Conservation (phyloP, 2,888 invertebrate species). For the Augiades crinisus region DNA sequence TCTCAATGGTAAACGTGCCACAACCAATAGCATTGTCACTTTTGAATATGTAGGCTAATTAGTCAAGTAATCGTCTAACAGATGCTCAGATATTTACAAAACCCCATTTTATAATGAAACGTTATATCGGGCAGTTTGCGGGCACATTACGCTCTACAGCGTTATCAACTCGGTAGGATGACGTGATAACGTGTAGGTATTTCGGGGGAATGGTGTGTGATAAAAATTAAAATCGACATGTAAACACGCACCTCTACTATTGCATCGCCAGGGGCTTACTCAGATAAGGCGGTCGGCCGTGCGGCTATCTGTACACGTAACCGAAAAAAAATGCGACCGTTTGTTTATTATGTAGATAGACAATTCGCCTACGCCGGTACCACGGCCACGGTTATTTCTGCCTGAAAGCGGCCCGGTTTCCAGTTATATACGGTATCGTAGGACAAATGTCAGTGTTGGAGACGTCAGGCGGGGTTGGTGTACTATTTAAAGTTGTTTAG, state of each 20-base stretch:
- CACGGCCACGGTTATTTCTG: too few species aligned
- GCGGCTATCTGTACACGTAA: constrained; percentile 25
- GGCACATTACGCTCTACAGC: constrained; percentile 52
- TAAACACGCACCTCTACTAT: constrained; percentile 50
- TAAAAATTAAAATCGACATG: constrained; percentile 64
- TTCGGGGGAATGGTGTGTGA: constrained; percentile 58
- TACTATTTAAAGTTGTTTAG: too few species aligned
- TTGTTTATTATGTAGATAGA: constrained; percentile 12
- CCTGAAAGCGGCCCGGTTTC: too few species aligned
- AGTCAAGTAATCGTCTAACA: background rate
- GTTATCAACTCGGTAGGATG: constrained; percentile 61
- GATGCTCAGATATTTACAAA: background rate
- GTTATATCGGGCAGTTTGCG: constrained; percentile 50
- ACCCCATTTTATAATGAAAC: constrained; percentile 35
- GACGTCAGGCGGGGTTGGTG: too few species aligned
- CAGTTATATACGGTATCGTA: too few species aligned
- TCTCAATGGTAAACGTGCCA: background rate
- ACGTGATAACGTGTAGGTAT: constrained; percentile 64
- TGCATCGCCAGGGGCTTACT: constrained; percentile 46
- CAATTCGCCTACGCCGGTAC: too few species aligned
- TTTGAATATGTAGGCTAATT: background rate
- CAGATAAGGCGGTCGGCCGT: constrained; percentile 39
- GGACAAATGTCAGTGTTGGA: too few species aligned
- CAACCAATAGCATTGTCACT: background rate
- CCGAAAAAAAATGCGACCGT: constrained; percentile 23